Conservation (phyloP, 2,797 vertebrate species). For the Caiman crocodilus region DNA sequence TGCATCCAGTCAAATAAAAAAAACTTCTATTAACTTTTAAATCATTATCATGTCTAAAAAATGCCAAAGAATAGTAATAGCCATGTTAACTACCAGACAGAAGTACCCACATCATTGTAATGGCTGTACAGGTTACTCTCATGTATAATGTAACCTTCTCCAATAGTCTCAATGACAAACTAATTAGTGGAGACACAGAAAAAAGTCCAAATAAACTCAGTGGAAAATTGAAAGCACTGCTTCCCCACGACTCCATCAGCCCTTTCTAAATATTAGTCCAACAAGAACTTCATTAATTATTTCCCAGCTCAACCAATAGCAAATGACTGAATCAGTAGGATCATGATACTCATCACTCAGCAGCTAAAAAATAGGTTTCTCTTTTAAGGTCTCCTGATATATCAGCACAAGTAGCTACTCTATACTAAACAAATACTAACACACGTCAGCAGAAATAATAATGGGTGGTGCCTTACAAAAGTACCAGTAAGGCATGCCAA, state of each 20-base stretch:
- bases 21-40: not conserved
- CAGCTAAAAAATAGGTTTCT: slow-evolving; percentile 38
- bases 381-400: not conserved
- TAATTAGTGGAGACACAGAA: slow-evolving; percentile 3
- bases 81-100: not conserved
- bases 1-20: not conserved
- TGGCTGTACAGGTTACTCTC: not conserved
- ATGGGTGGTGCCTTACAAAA: not conserved
- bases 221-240: not conserved
- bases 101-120: not conserved
- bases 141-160: not conserved
- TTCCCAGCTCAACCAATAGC: slow-evolving; percentile 42
- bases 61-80: not conserved
- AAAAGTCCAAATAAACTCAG: not conserved
- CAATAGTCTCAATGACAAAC: not conserved
- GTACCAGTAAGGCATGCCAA: not conserved
- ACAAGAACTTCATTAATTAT: slow-evolving; percentile 49
- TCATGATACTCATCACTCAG: slow-evolving; percentile 26
- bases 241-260: not conserved
- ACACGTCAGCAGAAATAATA: not conserved
- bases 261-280: slow-evolving; percentile 28
- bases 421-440: not conserved
- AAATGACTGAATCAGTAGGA: slow-evolving; percentile 48
- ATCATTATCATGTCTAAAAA: not conserved
- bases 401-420: slow-evolving; percentile 11